These are phyloP conservation scores for Triplophysa siluroides DNA, from an alignment of 2,113 vertebrate species.

Conservation along the genomic window DNA sequence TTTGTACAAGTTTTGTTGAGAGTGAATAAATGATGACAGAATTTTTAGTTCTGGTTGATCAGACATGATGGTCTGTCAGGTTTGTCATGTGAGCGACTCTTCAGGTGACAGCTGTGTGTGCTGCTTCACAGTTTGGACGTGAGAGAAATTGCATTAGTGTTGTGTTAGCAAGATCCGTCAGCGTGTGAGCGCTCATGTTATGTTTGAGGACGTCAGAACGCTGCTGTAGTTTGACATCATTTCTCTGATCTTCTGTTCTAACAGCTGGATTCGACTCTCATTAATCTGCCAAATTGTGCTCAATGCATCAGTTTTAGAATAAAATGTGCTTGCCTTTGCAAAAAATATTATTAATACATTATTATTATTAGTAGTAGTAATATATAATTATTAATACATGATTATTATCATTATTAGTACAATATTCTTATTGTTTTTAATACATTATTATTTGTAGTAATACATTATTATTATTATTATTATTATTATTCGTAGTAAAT, in stretches of 20 bases:
- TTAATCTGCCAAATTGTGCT: neutral
- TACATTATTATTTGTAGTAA: too few species aligned
- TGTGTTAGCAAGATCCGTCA: neutral
- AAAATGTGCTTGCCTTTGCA: neutral
- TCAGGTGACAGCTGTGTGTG: neutral
- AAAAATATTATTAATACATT: neutral
- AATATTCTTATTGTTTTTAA: too few species aligned
- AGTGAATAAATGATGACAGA: too few species aligned
- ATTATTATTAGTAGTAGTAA: too few species aligned
- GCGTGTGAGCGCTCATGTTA: neutral
- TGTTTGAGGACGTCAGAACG: neutral
- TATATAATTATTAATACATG: too few species aligned
- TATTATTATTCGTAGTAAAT: too few species aligned
- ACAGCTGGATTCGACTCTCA: neutral
- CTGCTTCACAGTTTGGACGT: constrained; percentile 49
- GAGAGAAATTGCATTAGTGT: constrained; percentile 12
- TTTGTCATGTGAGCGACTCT: neutral
- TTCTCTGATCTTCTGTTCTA: neutral
- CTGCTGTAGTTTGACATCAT: neutral
- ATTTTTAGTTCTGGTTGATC: too few species aligned
- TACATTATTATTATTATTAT: too few species aligned
- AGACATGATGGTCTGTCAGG: neutral
- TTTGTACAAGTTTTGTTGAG: too few species aligned
- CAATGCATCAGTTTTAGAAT: neutral
- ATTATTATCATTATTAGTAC: too few species aligned